phyloP scores from a whole-genome alignment of 2,888 invertebrate genomes.

The Noctua fimbriata region DNA sequence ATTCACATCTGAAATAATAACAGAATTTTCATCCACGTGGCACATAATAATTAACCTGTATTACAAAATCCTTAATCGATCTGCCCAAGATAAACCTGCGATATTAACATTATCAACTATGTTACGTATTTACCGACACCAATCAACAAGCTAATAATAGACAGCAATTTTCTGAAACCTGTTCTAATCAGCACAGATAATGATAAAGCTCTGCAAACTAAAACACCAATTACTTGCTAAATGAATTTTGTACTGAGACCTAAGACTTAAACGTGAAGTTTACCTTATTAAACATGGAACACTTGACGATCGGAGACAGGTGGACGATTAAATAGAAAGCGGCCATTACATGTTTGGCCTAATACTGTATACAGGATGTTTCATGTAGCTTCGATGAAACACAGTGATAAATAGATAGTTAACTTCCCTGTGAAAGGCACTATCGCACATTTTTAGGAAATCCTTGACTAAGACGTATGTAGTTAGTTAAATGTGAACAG shows the following conservation, averaged over 20 bases:
- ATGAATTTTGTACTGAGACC: constrained; percentile 38
- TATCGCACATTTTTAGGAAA: constrained; percentile 6
- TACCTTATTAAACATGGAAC: constrained; percentile 49
- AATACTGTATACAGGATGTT: constrained; percentile 47
- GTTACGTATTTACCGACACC: constrained; percentile 6
- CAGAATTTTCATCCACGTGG: neutral
- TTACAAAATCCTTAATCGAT: neutral
- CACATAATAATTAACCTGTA: neutral
- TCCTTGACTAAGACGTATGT: neutral
- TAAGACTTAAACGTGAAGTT: constrained; percentile 33
- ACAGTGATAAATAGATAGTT: constrained; percentile 43
- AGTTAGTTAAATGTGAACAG: neutral
- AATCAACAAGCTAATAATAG: constrained; percentile 20
- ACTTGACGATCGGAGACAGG: constrained; percentile 51
- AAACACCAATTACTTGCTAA: constrained; percentile 45
- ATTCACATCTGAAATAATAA: neutral
- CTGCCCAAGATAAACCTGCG: neutral
- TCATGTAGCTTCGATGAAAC: constrained; percentile 35
- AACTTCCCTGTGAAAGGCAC: constrained; percentile 22
- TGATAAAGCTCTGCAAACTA: constrained; percentile 17
- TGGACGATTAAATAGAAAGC: constrained; percentile 65
- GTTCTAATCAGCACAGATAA: constrained; percentile 29
- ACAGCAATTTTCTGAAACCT: constrained; percentile 27
- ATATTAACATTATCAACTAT: neutral
- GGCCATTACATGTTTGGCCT: constrained; percentile 49